Conservation (phyloP, 1,140 invertebrate species). For the Acyrthosiphon pisum region DNA sequence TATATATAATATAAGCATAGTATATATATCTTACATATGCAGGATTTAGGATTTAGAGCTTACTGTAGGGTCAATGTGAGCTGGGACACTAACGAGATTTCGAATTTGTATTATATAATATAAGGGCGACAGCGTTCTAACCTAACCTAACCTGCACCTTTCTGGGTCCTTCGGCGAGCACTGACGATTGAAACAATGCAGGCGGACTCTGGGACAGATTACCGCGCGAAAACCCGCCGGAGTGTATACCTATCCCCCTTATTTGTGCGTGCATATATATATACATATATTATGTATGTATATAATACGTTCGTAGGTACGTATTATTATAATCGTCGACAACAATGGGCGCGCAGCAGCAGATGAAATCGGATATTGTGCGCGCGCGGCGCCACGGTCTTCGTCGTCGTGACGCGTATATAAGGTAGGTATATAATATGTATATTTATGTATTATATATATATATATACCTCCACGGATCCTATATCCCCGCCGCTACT, state of each 20-base stretch:
- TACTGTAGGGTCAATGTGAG: neutral
- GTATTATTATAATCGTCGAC: constrained; percentile 18
- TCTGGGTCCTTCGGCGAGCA: neutral
- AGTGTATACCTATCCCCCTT: neutral
- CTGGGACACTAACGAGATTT: neutral
- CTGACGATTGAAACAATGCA: neutral
- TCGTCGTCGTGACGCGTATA: constrained; percentile 24
- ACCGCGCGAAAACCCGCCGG: neutral
- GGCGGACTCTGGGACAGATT: neutral
- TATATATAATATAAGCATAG: too few relatives aligned
- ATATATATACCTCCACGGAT: neutral
- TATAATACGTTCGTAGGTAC: neutral
- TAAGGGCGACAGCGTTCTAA: neutral
- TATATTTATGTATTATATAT: neutral
- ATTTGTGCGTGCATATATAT: neutral
- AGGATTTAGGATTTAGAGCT: neutral
- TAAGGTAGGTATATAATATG: neutral
- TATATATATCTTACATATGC: neutral
- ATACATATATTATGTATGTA: neutral
- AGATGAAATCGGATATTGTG: constrained; percentile 56
- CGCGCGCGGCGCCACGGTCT: constrained; percentile 23
- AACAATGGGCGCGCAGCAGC: constrained; percentile 33
- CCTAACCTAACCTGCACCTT: neutral
- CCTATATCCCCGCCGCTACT: neutral
- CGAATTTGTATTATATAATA: neutral